phyloP scores from a whole-genome alignment of 2,113 vertebrate species.

The Polypterus bichir region DNA sequence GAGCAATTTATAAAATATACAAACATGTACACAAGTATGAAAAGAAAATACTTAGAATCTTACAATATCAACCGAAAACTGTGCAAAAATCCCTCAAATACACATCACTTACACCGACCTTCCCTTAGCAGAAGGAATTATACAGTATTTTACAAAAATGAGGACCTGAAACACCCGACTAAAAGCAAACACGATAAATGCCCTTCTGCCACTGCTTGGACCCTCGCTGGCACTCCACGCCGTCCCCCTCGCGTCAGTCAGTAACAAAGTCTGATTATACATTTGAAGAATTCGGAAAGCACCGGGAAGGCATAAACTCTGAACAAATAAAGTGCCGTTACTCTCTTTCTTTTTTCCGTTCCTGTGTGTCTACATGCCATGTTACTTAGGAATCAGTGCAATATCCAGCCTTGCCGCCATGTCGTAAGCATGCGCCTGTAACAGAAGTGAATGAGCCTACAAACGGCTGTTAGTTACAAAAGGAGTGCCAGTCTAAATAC shows the following conservation, averaged over 20 bases:
- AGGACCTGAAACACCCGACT: slow-evolving; percentile 42
- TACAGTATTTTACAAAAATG: slow-evolving; percentile 30
- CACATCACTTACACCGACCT: slow-evolving; percentile 43
- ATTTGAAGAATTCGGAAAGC: slow-evolving; percentile 42
- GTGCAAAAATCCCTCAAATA: slow-evolving; percentile 47
- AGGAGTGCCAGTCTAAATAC: slow-evolving; percentile 18
- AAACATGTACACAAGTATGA: slow-evolving; percentile 52
- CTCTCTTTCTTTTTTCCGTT: slow-evolving; percentile 14
- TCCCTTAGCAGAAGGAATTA: slow-evolving; percentile 42
- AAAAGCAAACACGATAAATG: slow-evolving; percentile 34
- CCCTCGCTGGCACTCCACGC: slow-evolving; percentile 5
- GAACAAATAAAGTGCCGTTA: slow-evolving; percentile 61
- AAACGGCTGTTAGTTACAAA: slow-evolving; percentile 21
- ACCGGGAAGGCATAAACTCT: slow-evolving; percentile 50
- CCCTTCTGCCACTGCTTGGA: slow-evolving; percentile 14
- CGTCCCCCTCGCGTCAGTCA: slow-evolving; percentile 1
- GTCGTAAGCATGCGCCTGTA: slow-evolving; percentile 47
- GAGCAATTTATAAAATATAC: slow-evolving; percentile 51
- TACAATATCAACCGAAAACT: slow-evolving; percentile 42
- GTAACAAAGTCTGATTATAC: slow-evolving; percentile 31
- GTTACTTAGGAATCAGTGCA: slow-evolving; percentile 61
- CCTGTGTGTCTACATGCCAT: slow-evolving; percentile 43
- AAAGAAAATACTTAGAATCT: slow-evolving; percentile 25
- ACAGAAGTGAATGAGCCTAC: slow-evolving; percentile 32
- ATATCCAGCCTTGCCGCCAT: slow-evolving; percentile 61